Base-by-base conservation (phyloP, 2,888 invertebrate species). In the Sericinus montela region DNA sequence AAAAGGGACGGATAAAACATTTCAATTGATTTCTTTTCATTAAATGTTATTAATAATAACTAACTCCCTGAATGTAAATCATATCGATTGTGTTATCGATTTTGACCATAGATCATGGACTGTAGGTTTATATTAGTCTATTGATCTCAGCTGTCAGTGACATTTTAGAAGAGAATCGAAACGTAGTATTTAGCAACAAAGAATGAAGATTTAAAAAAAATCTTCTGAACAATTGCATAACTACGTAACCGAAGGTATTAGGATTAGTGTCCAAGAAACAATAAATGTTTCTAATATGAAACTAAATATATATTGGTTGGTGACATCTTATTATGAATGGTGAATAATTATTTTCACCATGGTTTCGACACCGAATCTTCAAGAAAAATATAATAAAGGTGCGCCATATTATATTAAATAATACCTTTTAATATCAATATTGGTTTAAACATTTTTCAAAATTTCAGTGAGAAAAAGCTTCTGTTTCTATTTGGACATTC, bases 401-500 rank as follows among this genome's bases (percentile, higher is more conserved):
- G 65, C 65, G 82, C 60, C 62, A 59, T 56, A 55, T 60, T 40
- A 19, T 16, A 46, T 35, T 29, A 45, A 28, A 48, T n/a, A n/a
- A 63, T 63, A 66, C 63, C 65, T 63, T 52, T 57, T 57, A 53
- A 60, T 54, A 5, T 7, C 51, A 57, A 56, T 61, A 55, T 62
- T 59, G 60, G 62, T 62, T 59, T 58, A 62, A 38, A 25, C 13
- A 41, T 53, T 45, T 55, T 23, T 53, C 15, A 48, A 36, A 42
- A 56, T 55, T 81, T 81, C 84, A 88, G 88, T 85, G 56, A 74
- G 94, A 72, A 90, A 90, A 65, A 91, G 92, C 76, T 93, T 92
- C 69, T 92, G 91, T 72, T 94, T 94, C 86, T 94, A 94, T 79
- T 90, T 94, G 90, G 94, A 94, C 72, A 91, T 94, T 64, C 92